Evolutionary conservation across 2,797 vertebrate species (phyloP).

Genomic region (Gymnocypris eckloni): DNA sequence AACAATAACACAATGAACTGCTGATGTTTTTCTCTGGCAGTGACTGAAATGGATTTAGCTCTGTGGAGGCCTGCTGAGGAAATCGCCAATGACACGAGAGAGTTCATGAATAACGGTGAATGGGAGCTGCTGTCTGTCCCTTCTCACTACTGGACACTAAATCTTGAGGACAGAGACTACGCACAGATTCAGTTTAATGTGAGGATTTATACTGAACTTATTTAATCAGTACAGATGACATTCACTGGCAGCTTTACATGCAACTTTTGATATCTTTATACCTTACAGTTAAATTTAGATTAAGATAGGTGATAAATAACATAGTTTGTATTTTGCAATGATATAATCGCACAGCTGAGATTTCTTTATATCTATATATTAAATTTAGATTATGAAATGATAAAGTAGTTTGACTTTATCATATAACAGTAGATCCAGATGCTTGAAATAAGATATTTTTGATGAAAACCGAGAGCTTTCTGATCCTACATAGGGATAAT

Average conservation of each 20-base stretch:
- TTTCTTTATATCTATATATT: no score
- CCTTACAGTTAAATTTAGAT: neutral
- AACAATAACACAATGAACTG: neutral
- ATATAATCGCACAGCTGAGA: neutral
- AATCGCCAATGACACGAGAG: constrained; percentile 76
- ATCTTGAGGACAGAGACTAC: constrained; percentile 75
- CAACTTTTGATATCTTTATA: neutral
- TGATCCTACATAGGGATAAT: neutral
- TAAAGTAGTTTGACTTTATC: no score
- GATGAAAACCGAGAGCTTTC: no score
- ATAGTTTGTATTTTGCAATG: neutral
- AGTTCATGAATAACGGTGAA: constrained; percentile 85
- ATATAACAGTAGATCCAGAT: no score
- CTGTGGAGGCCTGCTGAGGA: constrained; percentile 82
- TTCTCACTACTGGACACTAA: constrained; percentile 76
- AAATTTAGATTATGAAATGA: no score
- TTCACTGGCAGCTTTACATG: neutral
- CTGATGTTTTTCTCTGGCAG: constrained; percentile 65
- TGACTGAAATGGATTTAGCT: constrained; percentile 85
- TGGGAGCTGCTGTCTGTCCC: constrained; percentile 88
- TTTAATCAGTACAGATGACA: neutral
- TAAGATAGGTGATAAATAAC: no score
- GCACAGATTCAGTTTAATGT: constrained; percentile 89
- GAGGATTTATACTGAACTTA: constrained; percentile 58
- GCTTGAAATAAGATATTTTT: neutral